Conservation (phyloP, 2,888 invertebrate species). For the Cheiracanthium punctorium region DNA sequence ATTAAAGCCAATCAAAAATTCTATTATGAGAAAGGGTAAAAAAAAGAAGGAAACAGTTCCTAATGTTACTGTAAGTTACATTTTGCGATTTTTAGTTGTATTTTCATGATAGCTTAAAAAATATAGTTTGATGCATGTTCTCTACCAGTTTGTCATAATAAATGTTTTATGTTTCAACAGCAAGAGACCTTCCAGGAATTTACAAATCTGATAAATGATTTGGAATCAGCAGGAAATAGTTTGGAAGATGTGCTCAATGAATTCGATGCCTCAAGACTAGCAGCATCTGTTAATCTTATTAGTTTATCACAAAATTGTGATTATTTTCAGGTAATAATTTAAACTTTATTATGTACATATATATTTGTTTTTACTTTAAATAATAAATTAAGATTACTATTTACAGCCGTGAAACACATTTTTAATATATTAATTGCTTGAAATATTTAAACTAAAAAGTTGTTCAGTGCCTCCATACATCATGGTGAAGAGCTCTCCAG, state of each 20-base stretch:
- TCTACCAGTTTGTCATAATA: background rate
- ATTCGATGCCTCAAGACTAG: slow-evolving; percentile 36
- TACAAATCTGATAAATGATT: slow-evolving; percentile 58
- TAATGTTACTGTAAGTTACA: slow-evolving; percentile 35
- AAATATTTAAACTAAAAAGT: too few relatives aligned
- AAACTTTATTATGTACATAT: background rate
- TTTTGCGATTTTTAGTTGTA: too few relatives aligned
- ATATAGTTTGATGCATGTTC: background rate
- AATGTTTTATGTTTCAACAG: slow-evolving; percentile 24
- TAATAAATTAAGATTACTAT: too few relatives aligned
- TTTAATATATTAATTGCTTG: too few relatives aligned
- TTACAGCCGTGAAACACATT: too few relatives aligned
- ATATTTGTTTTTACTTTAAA: too few relatives aligned
- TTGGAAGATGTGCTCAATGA: slow-evolving; percentile 57
- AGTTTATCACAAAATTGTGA: slow-evolving; percentile 44
- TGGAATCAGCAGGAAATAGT: slow-evolving; percentile 49
- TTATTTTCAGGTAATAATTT: slow-evolving; percentile 32
- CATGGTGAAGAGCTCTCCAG: too few relatives aligned
- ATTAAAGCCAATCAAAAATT: slow-evolving; percentile 76
- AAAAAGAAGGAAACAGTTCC: slow-evolving; percentile 77
- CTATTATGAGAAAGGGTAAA: slow-evolving; percentile 79
- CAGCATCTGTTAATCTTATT: slow-evolving; percentile 20
- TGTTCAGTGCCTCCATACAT: too few relatives aligned
- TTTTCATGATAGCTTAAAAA: too few relatives aligned
- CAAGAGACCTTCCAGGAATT: slow-evolving; percentile 68